Base-by-base conservation (phyloP, 2,888 invertebrate species). In the Malthinus flaveolus region DNA sequence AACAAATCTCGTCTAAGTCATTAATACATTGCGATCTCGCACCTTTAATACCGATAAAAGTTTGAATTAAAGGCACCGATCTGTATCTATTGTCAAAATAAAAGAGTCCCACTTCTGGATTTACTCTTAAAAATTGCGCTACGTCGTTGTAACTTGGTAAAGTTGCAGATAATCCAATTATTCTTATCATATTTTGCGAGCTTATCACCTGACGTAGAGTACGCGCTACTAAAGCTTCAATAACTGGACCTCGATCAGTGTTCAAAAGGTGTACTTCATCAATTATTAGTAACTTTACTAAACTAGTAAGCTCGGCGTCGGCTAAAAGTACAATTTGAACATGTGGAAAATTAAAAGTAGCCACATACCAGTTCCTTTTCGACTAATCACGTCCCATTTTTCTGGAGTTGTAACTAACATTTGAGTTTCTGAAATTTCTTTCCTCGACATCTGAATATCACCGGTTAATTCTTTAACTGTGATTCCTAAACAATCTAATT, bases 351-450 rank as follows among this genome's bases (percentile, higher is more conserved):
- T 5, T 23, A 23, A 23, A 3, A 23, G 5, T 23, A 23, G 5
- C 3, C 9, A 48, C 66, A 75, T 74, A 87, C 87, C 89, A 23
- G 90, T 88, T 10, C 92, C 91, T 78, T 99, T 99, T 65, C 99
- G 84, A 0, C 98, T 98, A 1, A 99, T 95, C 5, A 99, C 97
- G 77, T 99, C 99, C 98, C 99, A 99, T 73, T 99, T 99, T 79
- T 99, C 99, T 0, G 99, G 99, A 0, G 99, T 99, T 1, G 97
- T 95, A 1, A 99, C 94, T 45, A 99, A 84, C 90, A 99, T 96
- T 80, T 98, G 97, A 0, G 99, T 99, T 72, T 94, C 90, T 44
- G 89, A 86, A 59, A 99, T 95, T 79, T 99, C 98, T 3, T 87
- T 83, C 77, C 96, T 96, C 0, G 95, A 94, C 11, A 99, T 81